Evolutionary conservation across 2,888 invertebrate species (phyloP).

Genomic region (Leptarthrus brevirostris): DNA sequence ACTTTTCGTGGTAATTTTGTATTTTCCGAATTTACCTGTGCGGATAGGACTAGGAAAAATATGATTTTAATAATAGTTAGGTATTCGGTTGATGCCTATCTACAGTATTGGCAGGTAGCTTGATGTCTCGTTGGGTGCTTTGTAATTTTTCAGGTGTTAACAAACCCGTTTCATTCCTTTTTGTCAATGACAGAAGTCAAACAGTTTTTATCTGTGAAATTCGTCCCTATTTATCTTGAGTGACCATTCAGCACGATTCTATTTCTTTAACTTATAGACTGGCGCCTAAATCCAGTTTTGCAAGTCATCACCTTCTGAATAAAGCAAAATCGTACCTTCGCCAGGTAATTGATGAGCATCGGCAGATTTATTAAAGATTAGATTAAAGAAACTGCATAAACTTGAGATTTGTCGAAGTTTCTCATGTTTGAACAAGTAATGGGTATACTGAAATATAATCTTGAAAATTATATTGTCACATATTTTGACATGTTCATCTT

Average conservation of each 20-base stretch:
- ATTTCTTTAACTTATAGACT: slow-evolving; percentile 13
- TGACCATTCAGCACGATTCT: slow-evolving; percentile 48
- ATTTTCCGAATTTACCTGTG: slow-evolving; percentile 45
- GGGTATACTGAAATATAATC: slow-evolving; percentile 32
- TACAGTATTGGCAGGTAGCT: background rate
- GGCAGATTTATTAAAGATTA: slow-evolving; percentile 45
- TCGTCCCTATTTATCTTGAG: slow-evolving; percentile 50
- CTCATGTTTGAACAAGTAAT: slow-evolving; percentile 3
- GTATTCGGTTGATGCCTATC: slow-evolving; percentile 24
- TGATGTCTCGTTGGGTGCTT: background rate
- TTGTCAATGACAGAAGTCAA: slow-evolving; percentile 51
- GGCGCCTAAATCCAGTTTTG: slow-evolving; percentile 53
- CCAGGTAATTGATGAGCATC: slow-evolving; percentile 52
- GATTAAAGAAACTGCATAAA: slow-evolving; percentile 17
- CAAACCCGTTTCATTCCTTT: slow-evolving; percentile 14
- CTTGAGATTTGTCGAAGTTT: background rate
- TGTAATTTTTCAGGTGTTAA: background rate
- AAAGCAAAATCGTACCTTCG: slow-evolving; percentile 18
- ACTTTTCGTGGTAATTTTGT: slow-evolving; percentile 49
- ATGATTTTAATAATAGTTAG: slow-evolving; percentile 53
- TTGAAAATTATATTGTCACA: slow-evolving; percentile 52
- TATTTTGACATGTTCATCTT: background rate
- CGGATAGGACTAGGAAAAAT: slow-evolving; percentile 1
- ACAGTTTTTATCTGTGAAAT: slow-evolving; percentile 51
- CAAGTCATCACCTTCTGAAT: slow-evolving; percentile 47